These are phyloP conservation scores for Falco concolor DNA, from an alignment of 2,797 vertebrate species.

Conservation along the genomic window DNA sequence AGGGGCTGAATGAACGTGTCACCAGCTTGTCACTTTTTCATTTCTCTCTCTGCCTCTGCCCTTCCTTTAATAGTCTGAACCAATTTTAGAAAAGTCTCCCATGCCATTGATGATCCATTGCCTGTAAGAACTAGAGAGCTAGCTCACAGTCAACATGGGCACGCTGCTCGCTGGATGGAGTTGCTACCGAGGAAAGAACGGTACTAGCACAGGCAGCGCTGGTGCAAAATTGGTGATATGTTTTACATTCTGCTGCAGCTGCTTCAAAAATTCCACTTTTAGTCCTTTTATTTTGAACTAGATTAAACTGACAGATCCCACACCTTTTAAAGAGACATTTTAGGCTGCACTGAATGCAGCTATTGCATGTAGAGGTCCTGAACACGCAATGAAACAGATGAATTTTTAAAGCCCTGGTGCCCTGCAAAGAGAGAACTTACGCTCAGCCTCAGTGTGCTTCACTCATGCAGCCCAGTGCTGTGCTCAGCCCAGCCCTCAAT, in stretches of 20 bases:
- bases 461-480: accelerated
- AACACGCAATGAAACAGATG: neutral
- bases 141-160: neutral
- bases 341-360: neutral
- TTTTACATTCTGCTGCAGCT: neutral
- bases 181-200: neutral
- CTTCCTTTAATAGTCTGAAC: slow-evolving; percentile 38
- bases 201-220: neutral
- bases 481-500: neutral
- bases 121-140: neutral
- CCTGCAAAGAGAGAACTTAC: neutral
- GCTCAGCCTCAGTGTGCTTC: neutral
- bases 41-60: neutral
- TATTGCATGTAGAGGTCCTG: neutral
- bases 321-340: neutral
- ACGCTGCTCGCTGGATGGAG: accelerated
- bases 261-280: neutral
- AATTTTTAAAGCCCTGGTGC: neutral
- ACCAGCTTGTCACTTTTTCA: neutral
- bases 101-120: neutral
- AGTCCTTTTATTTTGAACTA: slow-evolving; percentile 2
- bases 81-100: slow-evolving; percentile 11
- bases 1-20: slow-evolving; percentile 30
- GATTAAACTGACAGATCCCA: neutral
- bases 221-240: neutral